Conservation (phyloP, 2,888 invertebrate genomes). For the Diplazon laetatorius region DNA sequence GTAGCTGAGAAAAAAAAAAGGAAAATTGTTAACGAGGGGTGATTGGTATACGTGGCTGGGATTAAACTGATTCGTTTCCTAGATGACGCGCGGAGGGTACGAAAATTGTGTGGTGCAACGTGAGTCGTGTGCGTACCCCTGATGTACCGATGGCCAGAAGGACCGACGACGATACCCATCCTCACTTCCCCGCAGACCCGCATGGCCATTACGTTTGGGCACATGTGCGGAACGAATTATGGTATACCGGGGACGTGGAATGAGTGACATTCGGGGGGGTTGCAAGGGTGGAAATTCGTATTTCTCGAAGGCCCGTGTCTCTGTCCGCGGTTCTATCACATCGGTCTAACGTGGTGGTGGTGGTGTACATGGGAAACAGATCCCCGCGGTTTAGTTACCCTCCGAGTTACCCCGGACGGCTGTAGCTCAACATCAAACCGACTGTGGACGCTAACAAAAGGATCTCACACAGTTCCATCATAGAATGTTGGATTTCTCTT, state of each 20-base stretch:
- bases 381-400: constrained; percentile 42
- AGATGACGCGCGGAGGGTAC: constrained; percentile 27
- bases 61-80: constrained; percentile 59
- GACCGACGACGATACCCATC: constrained; percentile 63
- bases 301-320: constrained; percentile 40
- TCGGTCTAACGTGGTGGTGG: constrained; percentile 3
- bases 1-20: constrained; percentile 10
- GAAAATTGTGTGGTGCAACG: constrained; percentile 6
- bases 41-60: constrained; percentile 27
- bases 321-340: constrained; percentile 30
- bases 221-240: constrained; percentile 76
- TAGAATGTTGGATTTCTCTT: constrained; percentile 3
- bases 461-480: constrained; percentile 32
- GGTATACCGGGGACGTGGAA: constrained; percentile 69
- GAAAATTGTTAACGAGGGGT: neutral
- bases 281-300: constrained; percentile 55
- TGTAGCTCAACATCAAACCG: constrained; percentile 44
- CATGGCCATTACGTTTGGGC: constrained; percentile 72
- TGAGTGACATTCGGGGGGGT: constrained; percentile 68
- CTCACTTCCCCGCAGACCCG: constrained; percentile 68
- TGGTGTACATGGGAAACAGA: constrained; percentile 1
- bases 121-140: constrained; percentile 45
- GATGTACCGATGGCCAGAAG: constrained; percentile 35
- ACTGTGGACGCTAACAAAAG: constrained; percentile 31
- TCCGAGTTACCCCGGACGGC: constrained; percentile 51